Percentiles rank a stretch among this genome's conserved stretches.
Evolutionary conservation across 2,888 invertebrate species (phyloP).

Genomic region (Melipona beecheii): DNA sequence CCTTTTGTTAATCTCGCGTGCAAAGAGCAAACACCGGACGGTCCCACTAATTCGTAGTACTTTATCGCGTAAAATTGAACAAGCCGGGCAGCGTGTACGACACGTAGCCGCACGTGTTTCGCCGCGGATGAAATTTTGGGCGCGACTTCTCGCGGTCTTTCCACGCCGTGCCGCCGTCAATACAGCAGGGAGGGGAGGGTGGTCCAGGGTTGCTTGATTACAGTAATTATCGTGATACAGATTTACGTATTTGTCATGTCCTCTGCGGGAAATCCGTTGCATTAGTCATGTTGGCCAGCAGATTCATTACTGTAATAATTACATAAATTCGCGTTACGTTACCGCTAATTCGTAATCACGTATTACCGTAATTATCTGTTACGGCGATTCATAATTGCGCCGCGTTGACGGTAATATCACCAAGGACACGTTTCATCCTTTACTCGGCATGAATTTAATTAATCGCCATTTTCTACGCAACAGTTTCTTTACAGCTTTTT

Average conservation of each 20-base stretch:
- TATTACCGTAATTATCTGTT: slow-evolving; percentile 66
- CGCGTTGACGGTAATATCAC: slow-evolving; percentile 39
- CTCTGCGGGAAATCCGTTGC: slow-evolving; percentile 59
- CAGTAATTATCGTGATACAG: slow-evolving; percentile 64
- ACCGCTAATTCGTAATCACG: slow-evolving; percentile 59
- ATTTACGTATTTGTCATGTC: slow-evolving; percentile 67
- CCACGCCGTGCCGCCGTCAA: slow-evolving; percentile 43
- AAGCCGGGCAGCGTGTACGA: neutral
- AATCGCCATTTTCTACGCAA: neutral
- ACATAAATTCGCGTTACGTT: slow-evolving; percentile 63
- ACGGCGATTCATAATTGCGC: slow-evolving; percentile 55
- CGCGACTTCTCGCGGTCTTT: slow-evolving; percentile 42
- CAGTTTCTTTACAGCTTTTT: neutral
- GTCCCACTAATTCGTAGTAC: slow-evolving; percentile 36
- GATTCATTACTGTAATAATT: slow-evolving; percentile 68
- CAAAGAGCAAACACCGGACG: slow-evolving; percentile 17
- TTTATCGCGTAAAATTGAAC: slow-evolving; percentile 35
- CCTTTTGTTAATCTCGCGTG: slow-evolving; percentile 31
- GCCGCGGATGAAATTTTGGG: slow-evolving; percentile 37
- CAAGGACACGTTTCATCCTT: slow-evolving; percentile 37
- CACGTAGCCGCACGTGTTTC: slow-evolving; percentile 2
- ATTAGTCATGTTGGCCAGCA: slow-evolving; percentile 59
- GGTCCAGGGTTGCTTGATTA: slow-evolving; percentile 47
- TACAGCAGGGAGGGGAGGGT: neutral
- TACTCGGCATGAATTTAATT: slow-evolving; percentile 18